Percentiles rank a stretch among this genome's conserved stretches.
Evolutionary conservation across 2,888 invertebrate species (phyloP).

Genomic region (Lagria hirta): DNA sequence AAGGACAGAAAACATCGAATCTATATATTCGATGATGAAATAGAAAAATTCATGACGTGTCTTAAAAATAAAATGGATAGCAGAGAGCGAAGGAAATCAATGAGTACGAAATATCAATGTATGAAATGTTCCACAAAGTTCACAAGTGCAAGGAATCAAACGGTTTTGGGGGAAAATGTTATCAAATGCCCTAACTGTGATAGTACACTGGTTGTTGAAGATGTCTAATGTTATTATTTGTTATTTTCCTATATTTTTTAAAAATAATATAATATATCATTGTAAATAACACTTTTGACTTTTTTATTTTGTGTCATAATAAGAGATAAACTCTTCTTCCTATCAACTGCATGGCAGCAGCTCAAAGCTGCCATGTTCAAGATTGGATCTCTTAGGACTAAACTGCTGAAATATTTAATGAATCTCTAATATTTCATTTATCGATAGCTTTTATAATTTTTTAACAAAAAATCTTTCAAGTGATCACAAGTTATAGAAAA

Average conservation of each 20-base stretch:
- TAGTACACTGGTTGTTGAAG: slow-evolving; percentile 60
- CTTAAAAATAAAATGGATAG: slow-evolving; percentile 40
- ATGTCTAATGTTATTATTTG: slow-evolving; percentile 3
- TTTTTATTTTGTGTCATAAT: too few relatives aligned
- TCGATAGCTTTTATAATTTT: too few relatives aligned
- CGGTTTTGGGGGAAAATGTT: slow-evolving; percentile 29
- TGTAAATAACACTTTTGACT: too few relatives aligned
- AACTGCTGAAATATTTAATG: too few relatives aligned
- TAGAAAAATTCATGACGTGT: slow-evolving; percentile 49
- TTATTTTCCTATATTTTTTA: not conserved
- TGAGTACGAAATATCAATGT: slow-evolving; percentile 57
- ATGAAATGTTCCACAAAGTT: slow-evolving; percentile 66
- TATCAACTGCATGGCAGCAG: too few relatives aligned
- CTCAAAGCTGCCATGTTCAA: too few relatives aligned
- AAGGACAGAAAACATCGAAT: slow-evolving; percentile 60
- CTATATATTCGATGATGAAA: slow-evolving; percentile 60
- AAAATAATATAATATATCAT: not conserved
- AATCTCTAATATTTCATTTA: too few relatives aligned
- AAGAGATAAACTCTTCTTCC: too few relatives aligned
- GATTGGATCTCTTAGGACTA: too few relatives aligned
- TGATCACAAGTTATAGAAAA: too few relatives aligned
- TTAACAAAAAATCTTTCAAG: too few relatives aligned
- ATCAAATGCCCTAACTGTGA: slow-evolving; percentile 61
- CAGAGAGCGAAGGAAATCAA: slow-evolving; percentile 51
- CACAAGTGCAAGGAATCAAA: slow-evolving; percentile 53